Base-by-base conservation (phyloP, 37 sponge, comb jelly and placozoan species). In the Diacarnus erythraeanus region DNA sequence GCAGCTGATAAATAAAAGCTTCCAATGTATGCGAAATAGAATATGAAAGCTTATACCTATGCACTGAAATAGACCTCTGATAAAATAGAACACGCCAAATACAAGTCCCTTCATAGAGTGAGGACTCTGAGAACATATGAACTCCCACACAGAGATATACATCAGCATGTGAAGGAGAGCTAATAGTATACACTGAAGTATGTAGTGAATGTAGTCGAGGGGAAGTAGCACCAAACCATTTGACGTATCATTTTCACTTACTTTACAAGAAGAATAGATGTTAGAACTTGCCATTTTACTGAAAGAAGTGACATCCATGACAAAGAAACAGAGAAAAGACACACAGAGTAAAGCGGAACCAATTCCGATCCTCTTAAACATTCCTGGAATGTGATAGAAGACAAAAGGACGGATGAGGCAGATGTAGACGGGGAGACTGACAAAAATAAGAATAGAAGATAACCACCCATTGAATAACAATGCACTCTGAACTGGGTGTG, bases 71-170 rank as follows among this genome's bases (percentile, higher is more conserved):
- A 60, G 26, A 26, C 61, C 61, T 60, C 22, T 6, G 22, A 60
- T 60, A 25, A 25, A 17, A 60, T 26, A 60, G 61, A 25, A 60
- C 27, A 60, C 6, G 34, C 26, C n/a, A 36, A 47, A 65, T 15
- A 10, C 6, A 6, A 47, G 6, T 12, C 51, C 51, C 51, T 60
- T 60, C 61, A 60, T 60, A 25, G 61, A 60, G 27, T 60, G 61
- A 5, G 61, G 61, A 25, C 61, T 60, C 61, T 60, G 61, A 25
- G 61, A 60, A 25, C 61, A 60, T 6, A 60, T 60, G 22, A 60
- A 60, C 61, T 60, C 61, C 26, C 27, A 60, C 9, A 17, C 26
- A 60, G 61, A 20, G 9, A 60, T 25, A 60, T 60, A 21, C 3
- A 60, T 21, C 23, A 60, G 22, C 61, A 60, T 60, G 22, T 25